phyloP scores from a whole-genome alignment of 2,888 invertebrate genomes.

The Thelaira solivaga region DNA sequence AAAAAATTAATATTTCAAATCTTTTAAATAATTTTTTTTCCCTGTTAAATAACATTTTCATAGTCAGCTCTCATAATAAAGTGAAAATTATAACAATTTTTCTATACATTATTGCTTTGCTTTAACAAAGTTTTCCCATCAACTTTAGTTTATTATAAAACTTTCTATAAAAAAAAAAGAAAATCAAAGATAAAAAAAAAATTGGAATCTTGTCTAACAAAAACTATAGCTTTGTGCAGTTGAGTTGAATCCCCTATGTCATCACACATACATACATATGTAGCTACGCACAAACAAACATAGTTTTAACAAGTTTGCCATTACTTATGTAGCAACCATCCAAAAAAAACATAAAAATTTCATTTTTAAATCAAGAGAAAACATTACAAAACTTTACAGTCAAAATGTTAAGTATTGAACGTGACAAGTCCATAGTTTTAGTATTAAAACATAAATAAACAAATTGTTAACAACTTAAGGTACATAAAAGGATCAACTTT shows the following conservation, averaged over 20 bases:
- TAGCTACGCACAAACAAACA: too few relatives aligned
- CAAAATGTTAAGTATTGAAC: slow-evolving; percentile 55
- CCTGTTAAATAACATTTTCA: background rate
- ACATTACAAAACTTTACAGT: slow-evolving; percentile 38
- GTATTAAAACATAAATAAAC: slow-evolving; percentile 41
- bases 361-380: too few relatives aligned
- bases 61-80: slow-evolving; percentile 37
- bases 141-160: slow-evolving; percentile 45
- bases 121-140: slow-evolving; percentile 34
- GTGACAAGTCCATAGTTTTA: slow-evolving; percentile 46
- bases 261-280: background rate
- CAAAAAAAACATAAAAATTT: too few relatives aligned
- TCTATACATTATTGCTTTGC: background rate
- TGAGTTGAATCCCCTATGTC: background rate
- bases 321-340: too few relatives aligned
- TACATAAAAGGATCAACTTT: slow-evolving; percentile 40
- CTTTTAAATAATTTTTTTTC: too few relatives aligned
- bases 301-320: slow-evolving; percentile 27
- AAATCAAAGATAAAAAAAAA: background rate
- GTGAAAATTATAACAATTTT: slow-evolving; percentile 22
- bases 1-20: too few relatives aligned
- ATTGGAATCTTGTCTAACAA: too few relatives aligned
- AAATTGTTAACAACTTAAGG: slow-evolving; percentile 48
- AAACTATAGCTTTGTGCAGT: too few relatives aligned
- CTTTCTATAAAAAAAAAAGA: slow-evolving; percentile 24